Base-by-base conservation (phyloP, 2,797 vertebrate genomes). In the Betta splendens region DNA sequence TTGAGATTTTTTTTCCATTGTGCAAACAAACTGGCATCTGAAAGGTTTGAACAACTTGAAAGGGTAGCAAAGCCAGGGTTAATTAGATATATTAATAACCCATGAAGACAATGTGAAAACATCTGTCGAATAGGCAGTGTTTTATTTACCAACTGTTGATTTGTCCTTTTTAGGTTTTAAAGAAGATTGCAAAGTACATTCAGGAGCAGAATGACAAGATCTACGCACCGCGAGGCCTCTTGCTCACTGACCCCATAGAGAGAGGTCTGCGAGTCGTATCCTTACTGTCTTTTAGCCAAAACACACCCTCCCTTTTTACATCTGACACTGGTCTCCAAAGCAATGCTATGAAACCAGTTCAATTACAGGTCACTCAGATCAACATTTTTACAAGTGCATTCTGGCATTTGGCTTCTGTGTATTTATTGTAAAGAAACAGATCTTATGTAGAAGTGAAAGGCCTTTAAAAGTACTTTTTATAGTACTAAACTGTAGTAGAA, bases 181-280 rank as follows among this genome's bases (percentile, higher is more conserved):
- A 95, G 92, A 98, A 97, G 92, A 96, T 99, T 33, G 92, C 93
- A 54, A 98, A 96, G 83, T 99, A 93, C 80, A 95, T 99, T 76
- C 97, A 98, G 84, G 97, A 99, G 83, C 97, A 98, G 84, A 99
- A 99, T 2, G 97, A 99, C 89, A 99, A 99, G 92, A 93, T 97
- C 75, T 99, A 96, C 4, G 94, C 94, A 57, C 97, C 96, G 1
- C 94, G 96, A 77, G 97, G 97, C 74, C 94, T 99, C 42, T 94
- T 99, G 33, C 92, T 99, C 72, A 98, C 95, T 56, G 95, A 99
- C 69, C 96, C 97, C 72, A 96, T 98, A 13, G 96, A 98, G 79
- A 91, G 96, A 89, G 97, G 97, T 55, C 93, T 99, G 46, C 81
- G 97, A 87, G 97, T 99, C 51, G 96, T 99, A 99, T 99, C 97